Evolutionary conservation across 2,797 vertebrate genomes (phyloP).

Genomic region (Pseudochirops cupreus): DNA sequence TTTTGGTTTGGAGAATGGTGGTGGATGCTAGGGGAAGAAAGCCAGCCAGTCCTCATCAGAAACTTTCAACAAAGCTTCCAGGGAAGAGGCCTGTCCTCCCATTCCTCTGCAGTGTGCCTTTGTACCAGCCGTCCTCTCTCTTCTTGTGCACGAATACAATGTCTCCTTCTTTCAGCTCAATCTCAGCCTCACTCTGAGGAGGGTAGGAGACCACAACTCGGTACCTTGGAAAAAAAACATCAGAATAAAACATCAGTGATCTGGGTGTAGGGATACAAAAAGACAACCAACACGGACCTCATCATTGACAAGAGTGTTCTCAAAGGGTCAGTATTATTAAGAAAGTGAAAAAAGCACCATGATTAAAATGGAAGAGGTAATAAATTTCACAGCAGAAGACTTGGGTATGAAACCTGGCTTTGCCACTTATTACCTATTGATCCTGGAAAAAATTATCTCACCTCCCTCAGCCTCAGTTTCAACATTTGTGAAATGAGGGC

Average conservation of each 20-base stretch:
- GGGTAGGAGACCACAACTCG: conserved; percentile 90
- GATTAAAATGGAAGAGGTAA: neutral
- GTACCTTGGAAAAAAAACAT: conserved; percentile 81
- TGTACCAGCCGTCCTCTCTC: conserved; percentile 90
- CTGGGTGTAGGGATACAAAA: neutral
- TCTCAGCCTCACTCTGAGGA: conserved; percentile 89
- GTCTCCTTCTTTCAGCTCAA: conserved; percentile 90
- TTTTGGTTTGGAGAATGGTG: conserved; percentile 11
- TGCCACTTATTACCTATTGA: neutral
- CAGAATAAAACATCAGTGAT: neutral
- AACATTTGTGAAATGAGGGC: neutral
- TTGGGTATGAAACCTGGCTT: neutral
- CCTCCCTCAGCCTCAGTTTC: neutral
- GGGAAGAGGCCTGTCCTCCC: conserved; percentile 90
- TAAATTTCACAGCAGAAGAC: neutral
- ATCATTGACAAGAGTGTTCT: neutral
- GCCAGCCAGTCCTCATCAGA: conserved; percentile 79
- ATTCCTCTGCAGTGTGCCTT: conserved; percentile 89
- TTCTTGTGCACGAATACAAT: conserved; percentile 91
- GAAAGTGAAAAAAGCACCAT: neutral
- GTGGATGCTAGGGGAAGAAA: neutral
- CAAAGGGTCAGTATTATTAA: neutral
- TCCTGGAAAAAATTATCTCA: no score
- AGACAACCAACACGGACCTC: neutral
- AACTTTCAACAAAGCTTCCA: conserved; percentile 91